phyloP scores from a whole-genome alignment of 2,797 vertebrate genomes.

The Synaphobranchus kaupii region DNA sequence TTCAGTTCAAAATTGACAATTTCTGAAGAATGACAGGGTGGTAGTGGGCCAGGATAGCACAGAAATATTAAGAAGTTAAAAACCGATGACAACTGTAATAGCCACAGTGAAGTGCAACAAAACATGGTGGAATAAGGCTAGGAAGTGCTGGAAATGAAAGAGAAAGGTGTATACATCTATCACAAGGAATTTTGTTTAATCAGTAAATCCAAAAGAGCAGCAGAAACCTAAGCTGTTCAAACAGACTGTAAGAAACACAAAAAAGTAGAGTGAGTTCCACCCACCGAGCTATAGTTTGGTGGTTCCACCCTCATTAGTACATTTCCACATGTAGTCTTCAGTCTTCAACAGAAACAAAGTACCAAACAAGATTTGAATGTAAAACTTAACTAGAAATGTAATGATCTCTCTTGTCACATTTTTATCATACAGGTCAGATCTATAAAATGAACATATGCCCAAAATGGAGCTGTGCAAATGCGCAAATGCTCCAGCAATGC shows the following conservation, averaged over 20 bases:
- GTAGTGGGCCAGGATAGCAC: neutral
- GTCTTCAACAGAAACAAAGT: neutral
- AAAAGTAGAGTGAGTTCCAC: too few relatives aligned
- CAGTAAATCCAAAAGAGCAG: too few relatives aligned
- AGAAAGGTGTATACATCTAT: slow-evolving; percentile 32
- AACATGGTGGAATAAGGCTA: slow-evolving; percentile 30
- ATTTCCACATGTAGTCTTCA: neutral
- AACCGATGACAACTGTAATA: neutral
- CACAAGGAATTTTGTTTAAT: neutral
- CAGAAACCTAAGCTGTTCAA: too few relatives aligned
- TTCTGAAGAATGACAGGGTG: slow-evolving; percentile 3
- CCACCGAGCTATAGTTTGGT: neutral
- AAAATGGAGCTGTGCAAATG: neutral
- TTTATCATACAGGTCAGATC: neutral
- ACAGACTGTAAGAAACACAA: neutral
- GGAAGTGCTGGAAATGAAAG: slow-evolving; percentile 51
- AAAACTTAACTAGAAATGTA: neutral
- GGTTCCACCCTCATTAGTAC: neutral
- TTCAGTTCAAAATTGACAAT: neutral
- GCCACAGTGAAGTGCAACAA: too few relatives aligned
- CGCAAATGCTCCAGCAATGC: neutral
- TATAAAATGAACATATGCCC: neutral
- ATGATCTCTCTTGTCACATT: neutral
- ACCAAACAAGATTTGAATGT: neutral
- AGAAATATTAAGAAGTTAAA: neutral